These are phyloP conservation scores for Microctonus brassicae DNA, from an alignment of 2,888 invertebrate species.

Conservation along the genomic window DNA sequence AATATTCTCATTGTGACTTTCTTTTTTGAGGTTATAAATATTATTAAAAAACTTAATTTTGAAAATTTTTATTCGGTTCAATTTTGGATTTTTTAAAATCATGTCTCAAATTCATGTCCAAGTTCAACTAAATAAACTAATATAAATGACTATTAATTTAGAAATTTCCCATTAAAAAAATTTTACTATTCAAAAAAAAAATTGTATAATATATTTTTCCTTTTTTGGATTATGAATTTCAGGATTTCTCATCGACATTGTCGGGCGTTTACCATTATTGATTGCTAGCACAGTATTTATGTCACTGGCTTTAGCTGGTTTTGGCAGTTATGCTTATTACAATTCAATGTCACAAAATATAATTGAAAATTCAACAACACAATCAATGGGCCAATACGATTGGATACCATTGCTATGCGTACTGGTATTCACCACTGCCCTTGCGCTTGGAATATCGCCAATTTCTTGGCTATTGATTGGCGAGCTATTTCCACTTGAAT, in stretches of 20 bases:
- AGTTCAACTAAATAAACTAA: too few species aligned
- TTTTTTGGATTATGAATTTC: slow-evolving; percentile 1
- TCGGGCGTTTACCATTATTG: slow-evolving; percentile 86
- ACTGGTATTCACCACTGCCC: slow-evolving; percentile 86
- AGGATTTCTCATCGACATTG: slow-evolving; percentile 85
- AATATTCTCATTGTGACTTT: too few species aligned
- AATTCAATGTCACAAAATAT: slow-evolving; percentile 69
- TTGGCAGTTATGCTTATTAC: slow-evolving; percentile 88
- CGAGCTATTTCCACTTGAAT: slow-evolving; percentile 86
- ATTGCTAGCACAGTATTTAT: slow-evolving; percentile 87
- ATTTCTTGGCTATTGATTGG: slow-evolving; percentile 89
- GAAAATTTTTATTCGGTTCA: too few species aligned
- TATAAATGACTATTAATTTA: too few species aligned
- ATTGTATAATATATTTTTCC: not conserved
- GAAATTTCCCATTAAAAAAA: too few species aligned
- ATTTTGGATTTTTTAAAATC: too few species aligned
- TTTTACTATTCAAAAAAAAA: not conserved
- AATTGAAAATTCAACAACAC: slow-evolving; percentile 46
- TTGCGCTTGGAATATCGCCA: slow-evolving; percentile 89
- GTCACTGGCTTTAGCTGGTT: slow-evolving; percentile 88
- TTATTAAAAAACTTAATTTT: too few species aligned
- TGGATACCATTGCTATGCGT: slow-evolving; percentile 89
- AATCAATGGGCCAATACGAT: slow-evolving; percentile 75
- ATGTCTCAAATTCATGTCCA: too few species aligned
- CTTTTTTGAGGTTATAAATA: too few species aligned